These are phyloP conservation scores for Squalus acanthias DNA, from an alignment of 2,797 vertebrate species.

Conservation along the genomic window DNA sequence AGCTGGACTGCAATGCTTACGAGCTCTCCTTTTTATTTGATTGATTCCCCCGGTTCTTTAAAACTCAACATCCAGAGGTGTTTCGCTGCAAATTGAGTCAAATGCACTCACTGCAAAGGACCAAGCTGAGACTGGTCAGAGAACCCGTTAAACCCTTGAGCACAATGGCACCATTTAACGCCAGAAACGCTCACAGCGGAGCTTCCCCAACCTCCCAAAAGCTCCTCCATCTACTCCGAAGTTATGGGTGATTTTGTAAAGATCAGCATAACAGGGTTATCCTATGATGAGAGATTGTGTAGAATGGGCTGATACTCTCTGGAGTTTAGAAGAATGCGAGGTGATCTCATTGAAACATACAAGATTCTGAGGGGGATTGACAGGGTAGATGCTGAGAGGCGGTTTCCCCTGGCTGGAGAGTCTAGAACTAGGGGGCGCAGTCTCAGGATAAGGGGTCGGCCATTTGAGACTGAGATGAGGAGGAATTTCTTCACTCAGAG, in stretches of 20 bases:
- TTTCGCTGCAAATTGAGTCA: neutral
- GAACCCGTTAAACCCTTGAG: neutral
- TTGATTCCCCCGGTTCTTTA: neutral
- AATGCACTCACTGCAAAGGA: neutral
- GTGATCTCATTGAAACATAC: too few species aligned
- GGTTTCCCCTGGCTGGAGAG: too few species aligned
- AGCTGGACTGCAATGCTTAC: neutral
- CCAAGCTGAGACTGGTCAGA: neutral
- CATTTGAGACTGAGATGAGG: too few species aligned
- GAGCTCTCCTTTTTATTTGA: neutral
- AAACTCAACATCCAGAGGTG: neutral
- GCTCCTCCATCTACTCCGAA: neutral
- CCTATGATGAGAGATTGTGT: too few species aligned
- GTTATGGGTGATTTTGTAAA: neutral
- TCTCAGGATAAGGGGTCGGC: too few species aligned
- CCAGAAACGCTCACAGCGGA: neutral
- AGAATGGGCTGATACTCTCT: too few species aligned
- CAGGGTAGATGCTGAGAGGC: too few species aligned
- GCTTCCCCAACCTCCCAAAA: neutral
- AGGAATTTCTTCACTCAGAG: too few species aligned
- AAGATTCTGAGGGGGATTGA: too few species aligned
- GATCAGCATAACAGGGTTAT: neutral
- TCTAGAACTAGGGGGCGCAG: too few species aligned
- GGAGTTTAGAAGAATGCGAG: too few species aligned
- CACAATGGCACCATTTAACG: neutral